Base-by-base conservation (phyloP, 2,888 invertebrate genomes). In the Lepidocyrtinus sp. region DNA sequence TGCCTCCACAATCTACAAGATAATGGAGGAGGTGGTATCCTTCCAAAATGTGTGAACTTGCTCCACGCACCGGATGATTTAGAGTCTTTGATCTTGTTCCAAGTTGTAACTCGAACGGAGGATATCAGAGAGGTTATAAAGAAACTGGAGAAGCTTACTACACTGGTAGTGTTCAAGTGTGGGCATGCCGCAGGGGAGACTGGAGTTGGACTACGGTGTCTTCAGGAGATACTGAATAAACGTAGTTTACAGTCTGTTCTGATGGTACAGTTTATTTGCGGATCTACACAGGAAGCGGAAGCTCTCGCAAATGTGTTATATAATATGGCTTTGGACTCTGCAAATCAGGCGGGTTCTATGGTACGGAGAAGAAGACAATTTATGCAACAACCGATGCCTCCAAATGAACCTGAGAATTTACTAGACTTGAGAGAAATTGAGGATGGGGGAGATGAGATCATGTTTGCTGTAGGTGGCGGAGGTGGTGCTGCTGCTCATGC, bases 1-100 rank as follows among this genome's bases (percentile, higher is more conserved):
- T 82, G 82, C 55, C 67, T 82, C 5, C 82, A 82, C 64, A 82
- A 82, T 27, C 45, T 82, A 17, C 70, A 74, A 22, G 78, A 78
- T 2, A 73, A 76, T 62, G 82, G 74, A 17, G 77, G 74, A 0
- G 75, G 74, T 1, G 78, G 82, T 19, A 59, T 74, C 22, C 36
- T 7, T 21, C 71, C 78, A 1, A 74, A 69, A 45, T 74, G 78
- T 63, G 24, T 82, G 21, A 82, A 82, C 27, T 22, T 82, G 26
- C 24, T 21, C 3, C 65, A 50, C 9, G 67, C 71, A 36, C 78
- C 82, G 1, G 72, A 61, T 0, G 71, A 68, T 3, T 67, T 82
- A 0, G 78, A 82, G 26, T 75, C 75, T 9, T 45, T 82, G 9
- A 75, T 82, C 24, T 36, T 81, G 15, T 81, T 81, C 62, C 81